Evolutionary conservation across 2,888 invertebrate genomes (phyloP).

Genomic region (Ectobius pallidus): DNA sequence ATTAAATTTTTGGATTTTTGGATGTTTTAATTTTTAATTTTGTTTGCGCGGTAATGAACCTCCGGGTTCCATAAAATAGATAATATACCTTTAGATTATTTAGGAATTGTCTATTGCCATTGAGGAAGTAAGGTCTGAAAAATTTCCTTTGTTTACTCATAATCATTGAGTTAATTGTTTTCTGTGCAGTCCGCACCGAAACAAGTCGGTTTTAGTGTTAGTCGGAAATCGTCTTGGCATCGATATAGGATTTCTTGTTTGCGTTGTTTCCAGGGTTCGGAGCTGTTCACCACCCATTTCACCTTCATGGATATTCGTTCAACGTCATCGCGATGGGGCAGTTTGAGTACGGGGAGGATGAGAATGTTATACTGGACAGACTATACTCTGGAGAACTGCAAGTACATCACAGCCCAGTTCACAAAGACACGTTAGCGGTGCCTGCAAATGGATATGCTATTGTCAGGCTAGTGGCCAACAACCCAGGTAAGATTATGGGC

Average conservation of each 20-base stretch:
- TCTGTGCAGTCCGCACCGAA: too few relatives aligned
- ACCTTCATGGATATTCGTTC: conserved; percentile 64
- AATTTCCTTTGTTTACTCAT: too few relatives aligned
- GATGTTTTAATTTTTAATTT: too few relatives aligned
- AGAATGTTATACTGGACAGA: not conserved
- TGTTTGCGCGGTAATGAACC: too few relatives aligned
- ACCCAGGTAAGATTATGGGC: conserved; percentile 55
- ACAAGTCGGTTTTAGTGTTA: too few relatives aligned
- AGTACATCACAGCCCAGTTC: conserved; percentile 53
- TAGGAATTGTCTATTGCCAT: too few relatives aligned
- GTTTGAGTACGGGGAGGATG: conserved; percentile 42
- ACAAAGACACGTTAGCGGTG: conserved; percentile 67
- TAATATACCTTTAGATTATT: too few relatives aligned
- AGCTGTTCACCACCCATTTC: conserved; percentile 59
- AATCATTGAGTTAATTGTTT: too few relatives aligned
- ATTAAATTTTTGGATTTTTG: too few relatives aligned
- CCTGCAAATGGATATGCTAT: conserved; percentile 68
- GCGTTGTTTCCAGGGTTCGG: not conserved
- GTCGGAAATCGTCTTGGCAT: not conserved
- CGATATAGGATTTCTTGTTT: not conserved
- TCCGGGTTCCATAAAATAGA: too few relatives aligned
- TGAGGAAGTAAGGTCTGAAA: too few relatives aligned
- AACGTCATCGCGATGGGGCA: conserved; percentile 53
- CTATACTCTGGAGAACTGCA: not conserved
- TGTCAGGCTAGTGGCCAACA: conserved; percentile 60